Base-by-base conservation (phyloP, 2,888 invertebrate genomes). In the Eurois occulta region DNA sequence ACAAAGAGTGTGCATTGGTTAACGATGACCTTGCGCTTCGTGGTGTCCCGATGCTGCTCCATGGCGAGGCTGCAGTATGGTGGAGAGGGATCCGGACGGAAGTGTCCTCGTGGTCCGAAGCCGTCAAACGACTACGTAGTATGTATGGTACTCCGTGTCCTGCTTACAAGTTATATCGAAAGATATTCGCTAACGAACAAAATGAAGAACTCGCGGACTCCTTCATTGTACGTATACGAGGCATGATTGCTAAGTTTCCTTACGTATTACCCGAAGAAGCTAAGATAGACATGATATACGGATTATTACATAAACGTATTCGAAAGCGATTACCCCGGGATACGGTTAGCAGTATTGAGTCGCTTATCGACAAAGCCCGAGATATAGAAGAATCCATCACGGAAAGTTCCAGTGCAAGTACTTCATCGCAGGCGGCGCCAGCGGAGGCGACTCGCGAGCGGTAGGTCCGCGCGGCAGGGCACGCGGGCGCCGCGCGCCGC, bases 251-350 rank as follows among this genome's bases (percentile, higher is more conserved):
- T 24, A 52, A 52, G 10, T 52, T 52, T 24, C 52, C 52, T 10
- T 52, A 52, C 24, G 52, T 10, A 24, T 24, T 52, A 24, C 24
- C 52, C 52, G 52, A 52, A 24, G 52, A 52, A 52, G 52, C 52
- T 24, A 52, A 52, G 52, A 24, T 52, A 6, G 52, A 52, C 24
- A 52, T 52, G 24, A 52, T 52, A n/a, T 52, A 52, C 52, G 24
- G 52, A 7, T 28, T 28, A 55, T n/a, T 55, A 55, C 55, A 55
- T 55, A 11, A 55, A n/a, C 55, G 55, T 55, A 55, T 55, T 55
- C 55, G 55, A n/a, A 55, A 55, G n/a, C 55, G 55, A 11, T 55
- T 55, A 55, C n/a, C 55, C n/a, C 55, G 55, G n/a, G 55, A 55
- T 11, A n/a, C 55, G n/a, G n/a, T 55, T 55, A 55, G n/a, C 55